Evolutionary conservation across 2,113 vertebrate species (phyloP).

Genomic region (Macrotus californicus): DNA sequence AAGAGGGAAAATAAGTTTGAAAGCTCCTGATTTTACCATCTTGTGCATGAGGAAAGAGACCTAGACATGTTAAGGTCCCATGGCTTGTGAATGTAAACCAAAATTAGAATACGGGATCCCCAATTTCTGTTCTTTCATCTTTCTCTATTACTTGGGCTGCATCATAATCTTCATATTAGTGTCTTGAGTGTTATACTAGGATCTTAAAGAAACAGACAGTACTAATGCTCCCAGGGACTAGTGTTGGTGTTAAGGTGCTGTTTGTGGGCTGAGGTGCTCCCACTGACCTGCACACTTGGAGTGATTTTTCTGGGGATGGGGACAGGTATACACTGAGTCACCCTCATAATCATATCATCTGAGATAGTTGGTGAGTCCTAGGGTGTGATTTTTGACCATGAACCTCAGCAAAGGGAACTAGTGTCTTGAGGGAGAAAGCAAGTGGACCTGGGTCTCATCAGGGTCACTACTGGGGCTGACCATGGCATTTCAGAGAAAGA

Average conservation of each 20-base stretch:
- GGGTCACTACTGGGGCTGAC: neutral
- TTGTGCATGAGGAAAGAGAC: neutral
- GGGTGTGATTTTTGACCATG: constrained; percentile 41
- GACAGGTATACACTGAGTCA: constrained; percentile 15
- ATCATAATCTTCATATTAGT: neutral
- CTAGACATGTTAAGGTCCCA: neutral
- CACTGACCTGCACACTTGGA: neutral
- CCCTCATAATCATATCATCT: neutral
- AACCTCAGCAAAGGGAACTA: constrained; percentile 18
- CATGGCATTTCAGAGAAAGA: neutral
- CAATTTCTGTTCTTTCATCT: neutral
- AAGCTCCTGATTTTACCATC: neutral
- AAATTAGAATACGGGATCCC: neutral
- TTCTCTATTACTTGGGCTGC: neutral
- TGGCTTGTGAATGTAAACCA: neutral
- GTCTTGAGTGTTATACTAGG: neutral
- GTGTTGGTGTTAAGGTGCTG: neutral
- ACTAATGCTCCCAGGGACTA: neutral
- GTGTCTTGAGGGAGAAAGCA: constrained; percentile 22
- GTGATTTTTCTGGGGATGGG: constrained; percentile 38
- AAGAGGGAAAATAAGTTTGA: neutral
- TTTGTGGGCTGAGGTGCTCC: neutral
- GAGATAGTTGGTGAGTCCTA: constrained; percentile 30
- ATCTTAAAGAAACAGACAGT: neutral
- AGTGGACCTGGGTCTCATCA: neutral